Evolutionary conservation across 1,140 invertebrate species (phyloP).

Genomic region (Globodera rostochiensis): DNA sequence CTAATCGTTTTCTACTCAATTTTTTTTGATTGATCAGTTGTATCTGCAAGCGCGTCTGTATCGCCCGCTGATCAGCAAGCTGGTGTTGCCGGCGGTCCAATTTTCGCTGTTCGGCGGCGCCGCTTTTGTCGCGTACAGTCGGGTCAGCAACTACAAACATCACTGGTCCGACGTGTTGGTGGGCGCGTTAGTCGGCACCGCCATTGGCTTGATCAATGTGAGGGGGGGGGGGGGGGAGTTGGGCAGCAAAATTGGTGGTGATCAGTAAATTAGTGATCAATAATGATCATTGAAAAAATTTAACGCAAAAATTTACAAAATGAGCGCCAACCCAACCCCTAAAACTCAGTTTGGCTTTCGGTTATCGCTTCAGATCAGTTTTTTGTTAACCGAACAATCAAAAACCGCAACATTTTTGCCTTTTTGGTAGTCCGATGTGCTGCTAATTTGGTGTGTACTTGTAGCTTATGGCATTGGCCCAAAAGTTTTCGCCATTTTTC

Average conservation of each 20-base stretch:
- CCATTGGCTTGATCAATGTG: conserved; percentile 71
- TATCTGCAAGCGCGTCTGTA: conserved; percentile 64
- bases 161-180: conserved; percentile 85
- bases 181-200: conserved; percentile 73
- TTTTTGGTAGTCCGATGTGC: no score
- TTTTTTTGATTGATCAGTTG: conserved; percentile 34
- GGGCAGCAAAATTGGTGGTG: no score
- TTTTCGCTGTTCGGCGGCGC: conserved; percentile 62
- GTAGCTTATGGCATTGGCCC: no score
- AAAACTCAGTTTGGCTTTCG: not conserved
- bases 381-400: no score
- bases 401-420: no score
- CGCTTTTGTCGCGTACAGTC: conserved; percentile 55
- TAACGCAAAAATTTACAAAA: not conserved
- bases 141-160: conserved; percentile 91
- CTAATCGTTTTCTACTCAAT: no score
- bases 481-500: no score
- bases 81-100: conserved; percentile 60
- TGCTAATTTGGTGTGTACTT: no score
- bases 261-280: no score
- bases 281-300: no score
- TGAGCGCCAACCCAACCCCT: not conserved
- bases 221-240: conserved; percentile 21
- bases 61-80: conserved; percentile 54
- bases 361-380: not conserved